Conservation (phyloP, 2,797 vertebrate species). For the Acanthiza pusilla region DNA sequence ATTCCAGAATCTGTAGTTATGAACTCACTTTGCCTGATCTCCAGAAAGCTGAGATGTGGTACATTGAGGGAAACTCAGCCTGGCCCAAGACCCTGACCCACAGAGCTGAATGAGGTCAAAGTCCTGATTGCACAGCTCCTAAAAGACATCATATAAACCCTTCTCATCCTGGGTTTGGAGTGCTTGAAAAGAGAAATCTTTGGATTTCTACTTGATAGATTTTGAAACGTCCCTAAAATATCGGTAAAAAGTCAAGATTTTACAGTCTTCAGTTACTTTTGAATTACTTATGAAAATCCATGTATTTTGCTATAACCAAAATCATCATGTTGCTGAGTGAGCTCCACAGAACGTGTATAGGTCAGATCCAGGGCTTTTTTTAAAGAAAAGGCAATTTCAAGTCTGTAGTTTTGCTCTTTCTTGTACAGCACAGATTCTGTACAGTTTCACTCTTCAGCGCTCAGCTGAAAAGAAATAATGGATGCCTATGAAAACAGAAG, state of each 20-base stretch:
- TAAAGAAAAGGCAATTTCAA: neutral
- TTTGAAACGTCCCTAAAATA: neutral
- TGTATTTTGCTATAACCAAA: rapidly evolving
- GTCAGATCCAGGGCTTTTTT: neutral
- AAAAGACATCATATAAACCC: rapidly evolving
- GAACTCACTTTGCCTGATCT: neutral
- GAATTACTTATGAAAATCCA: neutral
- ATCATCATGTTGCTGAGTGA: neutral
- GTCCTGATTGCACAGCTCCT: neutral
- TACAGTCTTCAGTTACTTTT: neutral
- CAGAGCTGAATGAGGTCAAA: neutral
- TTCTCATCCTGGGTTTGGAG: neutral
- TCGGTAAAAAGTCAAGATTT: neutral
- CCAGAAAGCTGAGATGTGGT: rapidly evolving
- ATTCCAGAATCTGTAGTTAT: neutral
- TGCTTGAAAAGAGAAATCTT: neutral
- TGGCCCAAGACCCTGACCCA: too few species aligned
- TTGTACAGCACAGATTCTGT: neutral
- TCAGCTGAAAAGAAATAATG: neutral
- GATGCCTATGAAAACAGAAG: neutral
- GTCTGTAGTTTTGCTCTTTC: neutral
- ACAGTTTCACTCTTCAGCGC: neutral
- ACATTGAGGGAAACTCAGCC: neutral
- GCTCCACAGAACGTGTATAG: rapidly evolving
- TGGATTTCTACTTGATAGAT: neutral